Evolutionary conservation across 2,888 invertebrate species (phyloP).

Genomic region (Dusona sp.): DNA sequence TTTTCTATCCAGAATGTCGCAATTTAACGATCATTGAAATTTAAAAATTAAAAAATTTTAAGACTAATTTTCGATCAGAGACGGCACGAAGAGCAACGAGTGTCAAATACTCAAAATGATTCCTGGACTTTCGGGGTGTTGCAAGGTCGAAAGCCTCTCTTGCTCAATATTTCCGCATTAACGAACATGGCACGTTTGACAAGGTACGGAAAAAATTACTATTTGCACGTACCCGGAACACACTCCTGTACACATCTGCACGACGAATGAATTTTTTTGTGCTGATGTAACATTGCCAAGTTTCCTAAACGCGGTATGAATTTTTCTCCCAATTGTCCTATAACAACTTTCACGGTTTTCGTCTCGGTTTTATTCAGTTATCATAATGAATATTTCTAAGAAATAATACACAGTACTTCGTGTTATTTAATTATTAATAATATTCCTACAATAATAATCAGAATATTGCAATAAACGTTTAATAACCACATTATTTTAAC

Average conservation of each 20-base stretch:
- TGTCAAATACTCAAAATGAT: neutral
- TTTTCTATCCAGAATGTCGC: too few relatives aligned
- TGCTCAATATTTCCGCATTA: slow-evolving; percentile 17
- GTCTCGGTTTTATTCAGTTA: neutral
- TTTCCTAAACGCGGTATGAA: neutral
- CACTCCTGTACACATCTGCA: neutral
- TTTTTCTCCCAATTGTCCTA: neutral
- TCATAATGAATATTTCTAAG: neutral
- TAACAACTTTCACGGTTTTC: neutral
- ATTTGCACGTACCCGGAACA: slow-evolving; percentile 11
- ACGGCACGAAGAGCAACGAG: neutral
- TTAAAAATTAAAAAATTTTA: too few relatives aligned
- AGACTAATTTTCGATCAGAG: neutral
- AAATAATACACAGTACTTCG: too few relatives aligned
- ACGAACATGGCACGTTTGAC: slow-evolving; percentile 16
- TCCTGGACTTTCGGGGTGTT: slow-evolving; percentile 1
- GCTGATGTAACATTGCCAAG: neutral
- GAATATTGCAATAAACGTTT: too few relatives aligned
- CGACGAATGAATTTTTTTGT: neutral
- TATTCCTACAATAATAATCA: too few relatives aligned
- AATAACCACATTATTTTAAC: too few relatives aligned
- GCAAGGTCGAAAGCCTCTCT: neutral
- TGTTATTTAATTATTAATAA: too few relatives aligned
- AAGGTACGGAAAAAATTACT: neutral
- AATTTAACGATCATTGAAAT: too few relatives aligned